A percentile compares a stretch with the other conserved stretches of the same genome.
Evolutionary conservation across 2,113 vertebrate species (phyloP).

Genomic region (Pitta sordida): DNA sequence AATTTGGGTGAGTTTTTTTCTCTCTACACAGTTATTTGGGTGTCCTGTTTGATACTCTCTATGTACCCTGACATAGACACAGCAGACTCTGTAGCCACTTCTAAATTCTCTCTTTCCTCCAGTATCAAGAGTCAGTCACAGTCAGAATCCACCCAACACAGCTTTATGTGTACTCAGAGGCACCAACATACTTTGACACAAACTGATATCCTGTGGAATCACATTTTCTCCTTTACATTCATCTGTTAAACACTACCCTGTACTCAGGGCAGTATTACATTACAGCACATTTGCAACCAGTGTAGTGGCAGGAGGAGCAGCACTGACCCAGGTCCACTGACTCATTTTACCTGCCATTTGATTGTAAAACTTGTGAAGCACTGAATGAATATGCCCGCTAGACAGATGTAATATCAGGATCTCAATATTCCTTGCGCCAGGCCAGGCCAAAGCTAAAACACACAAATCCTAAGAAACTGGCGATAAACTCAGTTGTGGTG

Average conservation of each 20-base stretch:
- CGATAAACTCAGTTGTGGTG: not conserved
- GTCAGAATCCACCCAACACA: not conserved
- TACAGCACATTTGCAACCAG: not conserved
- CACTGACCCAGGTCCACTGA: not conserved
- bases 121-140: not conserved
- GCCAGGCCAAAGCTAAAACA: not conserved
- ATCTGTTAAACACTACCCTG: not conserved
- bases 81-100: not conserved
- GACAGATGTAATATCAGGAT: not conserved
- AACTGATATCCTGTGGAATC: not conserved
- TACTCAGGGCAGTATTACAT: not conserved
- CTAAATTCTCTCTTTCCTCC: not conserved
- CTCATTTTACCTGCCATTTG: constrained; percentile 7
- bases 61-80: not conserved
- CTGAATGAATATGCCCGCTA: not conserved
- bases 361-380: not conserved
- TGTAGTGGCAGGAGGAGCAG: not conserved
- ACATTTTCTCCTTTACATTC: not conserved
- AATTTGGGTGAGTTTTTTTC: not conserved
- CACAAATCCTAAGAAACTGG: not conserved
- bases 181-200: not conserved
- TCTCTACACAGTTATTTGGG: not conserved
- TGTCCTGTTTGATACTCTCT: not conserved
- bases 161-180: not conserved
- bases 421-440: not conserved